Conservation (phyloP, 2,888 invertebrate species). For the Pinctada fucata region DNA sequence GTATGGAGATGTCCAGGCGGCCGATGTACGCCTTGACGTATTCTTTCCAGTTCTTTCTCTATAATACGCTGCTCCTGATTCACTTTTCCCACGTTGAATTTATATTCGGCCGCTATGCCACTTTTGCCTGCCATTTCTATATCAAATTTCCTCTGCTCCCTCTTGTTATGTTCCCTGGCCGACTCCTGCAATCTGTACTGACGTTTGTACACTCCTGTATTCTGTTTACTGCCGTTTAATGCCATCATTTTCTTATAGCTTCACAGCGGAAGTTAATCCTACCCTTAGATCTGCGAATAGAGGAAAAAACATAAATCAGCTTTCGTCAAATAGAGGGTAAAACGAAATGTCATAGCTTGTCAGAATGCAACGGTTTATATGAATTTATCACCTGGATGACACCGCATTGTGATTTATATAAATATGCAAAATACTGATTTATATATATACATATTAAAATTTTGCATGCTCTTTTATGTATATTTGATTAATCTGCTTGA, state of each 20-base stretch:
- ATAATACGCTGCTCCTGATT: slow-evolving; percentile 48
- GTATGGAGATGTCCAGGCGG: slow-evolving; percentile 17
- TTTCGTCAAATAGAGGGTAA: too few relatives aligned
- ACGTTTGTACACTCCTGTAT: slow-evolving; percentile 8
- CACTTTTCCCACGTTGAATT: slow-evolving; percentile 41
- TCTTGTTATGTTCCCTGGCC: slow-evolving; percentile 50
- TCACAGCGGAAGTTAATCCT: too few relatives aligned
- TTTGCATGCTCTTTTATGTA: too few relatives aligned
- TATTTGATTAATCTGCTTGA: too few relatives aligned
- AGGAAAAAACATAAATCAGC: too few relatives aligned
- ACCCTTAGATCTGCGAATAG: too few relatives aligned
- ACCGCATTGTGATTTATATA: too few relatives aligned
- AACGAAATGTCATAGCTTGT: too few relatives aligned
- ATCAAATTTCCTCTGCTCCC: slow-evolving; percentile 50
- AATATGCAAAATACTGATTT: too few relatives aligned
- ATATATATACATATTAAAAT: too few relatives aligned
- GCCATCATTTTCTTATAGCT: neutral
- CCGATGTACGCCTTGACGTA: slow-evolving; percentile 36
- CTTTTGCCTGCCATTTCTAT: slow-evolving; percentile 41
- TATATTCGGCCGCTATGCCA: slow-evolving; percentile 42
- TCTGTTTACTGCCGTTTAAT: neutral
- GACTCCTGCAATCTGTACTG: slow-evolving; percentile 47
- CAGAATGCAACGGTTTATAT: too few relatives aligned
- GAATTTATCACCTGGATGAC: too few relatives aligned
- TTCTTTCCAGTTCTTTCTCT: slow-evolving; percentile 48